Evolutionary conservation across 2,113 vertebrate species (phyloP).

Genomic region (Indri indri): DNA sequence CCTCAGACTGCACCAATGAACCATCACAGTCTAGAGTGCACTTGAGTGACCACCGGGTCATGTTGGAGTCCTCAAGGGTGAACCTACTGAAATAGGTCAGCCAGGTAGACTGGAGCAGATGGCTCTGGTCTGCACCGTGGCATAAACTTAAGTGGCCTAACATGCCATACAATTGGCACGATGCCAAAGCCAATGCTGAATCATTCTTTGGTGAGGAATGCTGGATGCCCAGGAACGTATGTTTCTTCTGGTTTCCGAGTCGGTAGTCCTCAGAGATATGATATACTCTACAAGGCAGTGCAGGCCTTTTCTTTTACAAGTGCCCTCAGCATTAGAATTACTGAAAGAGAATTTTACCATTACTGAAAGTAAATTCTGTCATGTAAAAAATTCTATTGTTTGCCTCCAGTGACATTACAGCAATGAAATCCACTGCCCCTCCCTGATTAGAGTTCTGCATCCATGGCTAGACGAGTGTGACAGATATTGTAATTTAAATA

Average conservation of each 20-base stretch:
- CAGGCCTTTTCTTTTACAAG: not conserved
- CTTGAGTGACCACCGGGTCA: not conserved
- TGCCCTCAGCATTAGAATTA: conserved; percentile 7
- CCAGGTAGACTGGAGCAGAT: not conserved
- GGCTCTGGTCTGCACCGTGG: not conserved
- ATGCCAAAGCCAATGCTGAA: not conserved
- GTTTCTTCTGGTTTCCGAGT: not conserved
- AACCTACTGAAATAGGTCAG: not conserved
- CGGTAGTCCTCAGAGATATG: not conserved
- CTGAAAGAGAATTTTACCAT: not conserved
- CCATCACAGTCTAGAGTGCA: not conserved
- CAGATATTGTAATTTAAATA: conserved; percentile 50
- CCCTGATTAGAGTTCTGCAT: conserved; percentile 8
- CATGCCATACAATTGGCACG: not conserved
- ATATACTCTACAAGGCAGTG: not conserved
- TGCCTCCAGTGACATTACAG: conserved; percentile 20
- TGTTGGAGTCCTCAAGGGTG: not conserved
- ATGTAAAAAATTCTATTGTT: conserved; percentile 46
- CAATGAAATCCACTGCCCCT: conserved; percentile 4
- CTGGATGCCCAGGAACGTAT: not conserved
- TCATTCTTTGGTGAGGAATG: not conserved
- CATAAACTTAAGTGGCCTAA: not conserved
- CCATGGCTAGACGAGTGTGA: not conserved
- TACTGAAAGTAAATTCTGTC: not conserved
- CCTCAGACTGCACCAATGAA: not conserved